phyloP scores from a whole-genome alignment of 2,113 vertebrate species.

The Microcebus ravelobensis region DNA sequence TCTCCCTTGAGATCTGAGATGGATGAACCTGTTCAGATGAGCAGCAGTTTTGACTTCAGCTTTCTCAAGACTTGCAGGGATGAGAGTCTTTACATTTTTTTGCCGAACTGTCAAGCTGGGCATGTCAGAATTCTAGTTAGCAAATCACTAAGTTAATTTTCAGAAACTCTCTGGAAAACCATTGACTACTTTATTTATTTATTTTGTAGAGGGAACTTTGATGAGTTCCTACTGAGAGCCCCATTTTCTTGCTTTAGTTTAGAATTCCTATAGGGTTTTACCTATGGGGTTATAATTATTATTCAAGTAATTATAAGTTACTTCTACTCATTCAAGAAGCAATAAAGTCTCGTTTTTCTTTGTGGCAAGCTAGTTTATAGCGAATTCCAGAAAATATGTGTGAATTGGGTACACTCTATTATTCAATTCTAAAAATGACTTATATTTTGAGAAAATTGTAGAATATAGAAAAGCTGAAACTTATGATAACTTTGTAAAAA shows the following conservation, averaged over 20 bases:
- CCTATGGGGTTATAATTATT: neutral
- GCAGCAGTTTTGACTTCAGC: neutral
- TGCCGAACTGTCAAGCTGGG: neutral
- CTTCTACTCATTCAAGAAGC: slow-evolving; percentile 21
- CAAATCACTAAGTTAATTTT: neutral
- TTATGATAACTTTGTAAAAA: neutral
- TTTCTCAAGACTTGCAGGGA: neutral
- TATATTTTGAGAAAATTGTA: neutral
- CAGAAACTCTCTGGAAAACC: neutral
- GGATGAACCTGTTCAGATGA: neutral
- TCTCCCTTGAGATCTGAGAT: neutral
- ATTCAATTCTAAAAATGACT: neutral
- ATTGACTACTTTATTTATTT: neutral
- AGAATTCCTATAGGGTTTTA: neutral
- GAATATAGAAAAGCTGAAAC: neutral
- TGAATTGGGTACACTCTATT: neutral
- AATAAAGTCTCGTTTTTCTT: slow-evolving; percentile 27
- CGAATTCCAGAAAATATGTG: neutral
- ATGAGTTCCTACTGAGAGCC: neutral
- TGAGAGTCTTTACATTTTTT: neutral
- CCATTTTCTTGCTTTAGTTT: slow-evolving; percentile 1
- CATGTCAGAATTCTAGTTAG: neutral
- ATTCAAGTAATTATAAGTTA: neutral
- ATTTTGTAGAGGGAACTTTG: neutral
- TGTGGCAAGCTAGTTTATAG: neutral